Conservation (phyloP, 2,113 vertebrate genomes). For the Syngnathoides biaculeatus region DNA sequence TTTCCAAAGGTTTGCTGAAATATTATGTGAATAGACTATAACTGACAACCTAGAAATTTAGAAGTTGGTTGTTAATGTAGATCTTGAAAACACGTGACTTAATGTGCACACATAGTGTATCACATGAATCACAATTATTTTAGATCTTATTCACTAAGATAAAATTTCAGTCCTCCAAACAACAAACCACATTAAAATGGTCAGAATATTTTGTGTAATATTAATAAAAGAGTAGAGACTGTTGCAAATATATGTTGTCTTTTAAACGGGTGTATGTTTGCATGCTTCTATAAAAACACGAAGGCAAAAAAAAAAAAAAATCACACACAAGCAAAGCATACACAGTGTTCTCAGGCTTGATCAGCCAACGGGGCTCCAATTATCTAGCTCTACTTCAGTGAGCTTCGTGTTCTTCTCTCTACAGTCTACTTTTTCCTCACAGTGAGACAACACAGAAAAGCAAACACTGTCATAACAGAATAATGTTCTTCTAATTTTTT, state of each 20-base stretch:
- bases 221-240: background rate
- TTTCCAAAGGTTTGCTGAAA: conserved; percentile 59
- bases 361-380: conserved; percentile 44
- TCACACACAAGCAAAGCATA: conserved; percentile 12
- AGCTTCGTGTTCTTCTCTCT: conserved; percentile 30
- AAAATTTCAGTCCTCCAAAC: background rate
- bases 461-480: background rate
- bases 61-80: background rate
- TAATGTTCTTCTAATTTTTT: background rate
- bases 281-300: conserved; percentile 13
- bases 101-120: background rate
- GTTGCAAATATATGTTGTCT: background rate
- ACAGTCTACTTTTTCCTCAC: conserved; percentile 25
- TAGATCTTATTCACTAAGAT: background rate
- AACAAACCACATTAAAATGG: background rate
- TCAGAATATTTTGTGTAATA: background rate
- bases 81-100: background rate
- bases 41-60: conserved; percentile 5
- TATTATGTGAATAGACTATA: conserved; percentile 36
- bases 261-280: conserved; percentile 1
- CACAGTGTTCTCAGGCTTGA: conserved; percentile 22
- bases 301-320: conserved; percentile 16
- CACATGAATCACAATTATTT: background rate
- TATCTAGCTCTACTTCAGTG: conserved; percentile 43
- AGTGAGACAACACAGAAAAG: conserved; percentile 8